Base-by-base conservation (phyloP, 2,797 vertebrate genomes). In the Spinibarbus caldwelli region DNA sequence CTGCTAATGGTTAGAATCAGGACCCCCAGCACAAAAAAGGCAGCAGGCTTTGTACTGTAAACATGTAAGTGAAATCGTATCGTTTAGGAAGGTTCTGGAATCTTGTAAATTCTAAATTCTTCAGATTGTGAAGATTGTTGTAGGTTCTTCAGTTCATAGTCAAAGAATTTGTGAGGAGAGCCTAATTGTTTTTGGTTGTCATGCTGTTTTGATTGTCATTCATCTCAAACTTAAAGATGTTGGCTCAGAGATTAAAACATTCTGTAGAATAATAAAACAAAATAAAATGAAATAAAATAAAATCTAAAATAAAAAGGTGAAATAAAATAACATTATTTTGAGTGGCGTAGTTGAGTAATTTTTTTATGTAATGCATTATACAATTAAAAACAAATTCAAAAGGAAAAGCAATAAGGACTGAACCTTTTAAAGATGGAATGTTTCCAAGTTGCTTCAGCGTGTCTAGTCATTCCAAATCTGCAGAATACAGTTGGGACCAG, bases 401-500 rank as follows among this genome's bases (percentile, higher is more conserved):
- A 75, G 19, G 2, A 52, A 7, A 75, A 52, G 23, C 41, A 64
- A 23, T 12, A 5, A 29, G 0, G 15, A 49, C 41, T 26, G 38
- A 21, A 23, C 4, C 43, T 6, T n/a, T n/a, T n/a, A n/a, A n/a
- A n/a, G n/a, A n/a, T n/a, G n/a, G 75, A 70, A 66, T 66, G 47
- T 57, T 38, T 81, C n/a, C 76, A 3, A 84, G 64, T 75, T 75
- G 17, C 31, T 68, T 41, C 23, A 57, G 15, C 10, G 29, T 23
- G 34, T 54, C 31, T 80, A 47, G 45, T 73, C 59, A 36, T 86
- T 54, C 23, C 75, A 34, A 83, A 64, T 79, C 41, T 84, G 41
- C 19, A 86, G 85, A 82, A 90, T 86, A 87, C 41, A 2, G 88
- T 87, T 57, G 4, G n/a, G 71, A 90, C 89, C 79, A 66, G 89